These are phyloP conservation scores for Phycodurus eques DNA, from an alignment of 2,113 vertebrate species.

Conservation along the genomic window DNA sequence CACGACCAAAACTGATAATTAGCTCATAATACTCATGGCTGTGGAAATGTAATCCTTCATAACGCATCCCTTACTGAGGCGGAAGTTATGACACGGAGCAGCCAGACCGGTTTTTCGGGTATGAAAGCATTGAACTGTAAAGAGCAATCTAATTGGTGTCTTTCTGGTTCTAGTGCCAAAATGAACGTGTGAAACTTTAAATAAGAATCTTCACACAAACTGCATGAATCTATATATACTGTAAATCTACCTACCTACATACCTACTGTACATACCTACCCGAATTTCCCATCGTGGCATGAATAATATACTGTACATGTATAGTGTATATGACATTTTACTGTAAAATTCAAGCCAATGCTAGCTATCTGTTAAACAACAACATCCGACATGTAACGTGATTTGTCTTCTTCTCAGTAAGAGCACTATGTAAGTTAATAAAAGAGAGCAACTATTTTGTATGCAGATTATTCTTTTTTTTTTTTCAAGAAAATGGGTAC, in stretches of 20 bases:
- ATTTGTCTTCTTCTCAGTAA: neutral
- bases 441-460: no score
- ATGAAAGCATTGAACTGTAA: conserved; percentile 24
- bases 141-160: conserved; percentile 19
- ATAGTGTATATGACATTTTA: neutral
- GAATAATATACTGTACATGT: neutral
- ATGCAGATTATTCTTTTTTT: no score
- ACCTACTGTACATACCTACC: neutral
- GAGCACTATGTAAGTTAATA: neutral
- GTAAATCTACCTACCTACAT: neutral
- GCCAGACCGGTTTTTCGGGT: neutral
- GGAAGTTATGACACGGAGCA: neutral
- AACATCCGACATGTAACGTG: neutral
- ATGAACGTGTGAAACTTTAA: neutral
- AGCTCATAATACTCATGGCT: neutral
- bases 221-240: neutral
- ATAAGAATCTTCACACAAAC: neutral
- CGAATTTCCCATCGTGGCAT: neutral
- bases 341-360: neutral
- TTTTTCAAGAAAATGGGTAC: no score
- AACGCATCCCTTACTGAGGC: neutral
- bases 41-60: neutral
- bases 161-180: neutral
- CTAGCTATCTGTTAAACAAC: neutral
- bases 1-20: neutral